These are phyloP conservation scores for Vespertilio murinus DNA, from an alignment of 2,797 vertebrate species.

Conservation along the genomic window DNA sequence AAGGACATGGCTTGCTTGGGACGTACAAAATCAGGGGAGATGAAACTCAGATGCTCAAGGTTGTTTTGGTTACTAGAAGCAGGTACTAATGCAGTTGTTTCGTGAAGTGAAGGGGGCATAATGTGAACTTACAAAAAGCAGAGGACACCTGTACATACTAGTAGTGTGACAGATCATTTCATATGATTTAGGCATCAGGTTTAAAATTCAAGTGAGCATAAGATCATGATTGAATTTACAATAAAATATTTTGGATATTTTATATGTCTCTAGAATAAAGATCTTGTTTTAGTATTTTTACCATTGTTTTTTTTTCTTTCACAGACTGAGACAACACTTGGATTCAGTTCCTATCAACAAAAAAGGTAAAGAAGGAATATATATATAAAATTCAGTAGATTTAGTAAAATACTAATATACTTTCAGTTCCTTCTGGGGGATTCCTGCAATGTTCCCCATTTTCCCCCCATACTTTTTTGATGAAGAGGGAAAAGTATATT, in stretches of 20 bases:
- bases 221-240: constrained; percentile 18
- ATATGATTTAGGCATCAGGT: neutral
- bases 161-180: neutral
- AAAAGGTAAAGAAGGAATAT: constrained; percentile 90
- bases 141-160: neutral
- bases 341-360: constrained; percentile 97
- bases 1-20: too few species aligned
- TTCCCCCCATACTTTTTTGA: neutral
- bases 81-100: neutral
- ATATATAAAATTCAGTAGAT: neutral
- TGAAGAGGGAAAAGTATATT: constrained; percentile 22
- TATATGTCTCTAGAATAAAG: neutral
- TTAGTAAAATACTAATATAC: neutral
- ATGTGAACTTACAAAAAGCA: neutral
- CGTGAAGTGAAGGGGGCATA: neutral
- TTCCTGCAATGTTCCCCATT: neutral
- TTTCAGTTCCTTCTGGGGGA: neutral
- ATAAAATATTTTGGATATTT: constrained; percentile 5
- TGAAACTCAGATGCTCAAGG: neutral
- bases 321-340: constrained; percentile 95
- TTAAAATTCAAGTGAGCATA: constrained; percentile 18
- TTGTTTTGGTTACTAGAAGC: neutral
- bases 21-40: neutral
- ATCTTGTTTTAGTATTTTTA: constrained; percentile 54
- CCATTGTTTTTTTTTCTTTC: constrained; percentile 76